Evolutionary conservation across 2,888 invertebrate genomes (phyloP).

Genomic region (Thecophora atra): DNA sequence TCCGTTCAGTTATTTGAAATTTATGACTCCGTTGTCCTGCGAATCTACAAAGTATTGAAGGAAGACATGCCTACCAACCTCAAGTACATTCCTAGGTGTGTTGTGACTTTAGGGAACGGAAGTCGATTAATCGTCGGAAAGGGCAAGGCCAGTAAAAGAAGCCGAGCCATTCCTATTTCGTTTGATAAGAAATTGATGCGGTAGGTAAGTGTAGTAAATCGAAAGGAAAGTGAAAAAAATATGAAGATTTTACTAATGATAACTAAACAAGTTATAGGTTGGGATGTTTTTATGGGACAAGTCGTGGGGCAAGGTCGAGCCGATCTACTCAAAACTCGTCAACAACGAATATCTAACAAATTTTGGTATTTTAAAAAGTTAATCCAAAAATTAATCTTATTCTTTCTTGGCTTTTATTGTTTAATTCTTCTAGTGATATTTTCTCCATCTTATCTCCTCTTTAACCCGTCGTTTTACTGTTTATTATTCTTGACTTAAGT

Average conservation of each 20-base stretch:
- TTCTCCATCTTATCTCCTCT: not conserved
- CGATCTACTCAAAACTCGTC: too few species aligned
- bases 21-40: not conserved
- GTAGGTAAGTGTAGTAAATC: too few species aligned
- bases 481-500: not conserved
- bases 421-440: not conserved
- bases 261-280: too few species aligned
- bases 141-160: not conserved
- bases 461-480: not conserved
- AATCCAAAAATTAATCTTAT: too few species aligned
- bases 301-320: too few species aligned
- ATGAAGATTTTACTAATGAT: too few species aligned
- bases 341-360: too few species aligned
- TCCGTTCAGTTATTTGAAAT: not conserved
- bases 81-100: not conserved
- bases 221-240: too few species aligned
- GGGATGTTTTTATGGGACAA: too few species aligned
- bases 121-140: not conserved
- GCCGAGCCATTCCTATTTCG: too few species aligned
- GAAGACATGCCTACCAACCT: not conserved
- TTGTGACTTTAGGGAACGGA: not conserved
- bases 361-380: too few species aligned
- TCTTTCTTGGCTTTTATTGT: not conserved
- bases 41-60: not conserved
- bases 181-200: too few species aligned